Percentiles rank a stretch among this genome's conserved stretches.
These are phyloP conservation scores for Pelobates fuscus DNA, from an alignment of 2,113 vertebrate genomes.

Conservation along the genomic window DNA sequence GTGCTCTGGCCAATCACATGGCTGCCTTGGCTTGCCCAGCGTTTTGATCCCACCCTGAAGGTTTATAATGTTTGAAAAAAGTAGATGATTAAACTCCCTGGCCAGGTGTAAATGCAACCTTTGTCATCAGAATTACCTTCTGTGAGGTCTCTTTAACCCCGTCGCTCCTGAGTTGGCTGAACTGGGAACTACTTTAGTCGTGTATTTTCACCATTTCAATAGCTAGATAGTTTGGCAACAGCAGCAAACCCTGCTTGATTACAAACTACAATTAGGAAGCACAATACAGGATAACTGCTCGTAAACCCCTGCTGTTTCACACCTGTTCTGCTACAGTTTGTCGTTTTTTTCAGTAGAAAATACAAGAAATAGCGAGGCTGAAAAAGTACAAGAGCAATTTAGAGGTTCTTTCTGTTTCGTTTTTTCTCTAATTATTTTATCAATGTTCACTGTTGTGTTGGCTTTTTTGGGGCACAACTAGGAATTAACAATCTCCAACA, in stretches of 20 bases:
- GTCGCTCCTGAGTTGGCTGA: conserved; percentile 36
- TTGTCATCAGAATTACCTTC: conserved; percentile 81
- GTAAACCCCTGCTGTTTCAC: background rate
- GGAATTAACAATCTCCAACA: too few species aligned
- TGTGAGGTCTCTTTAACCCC: conserved; percentile 49
- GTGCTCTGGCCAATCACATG: conserved; percentile 24
- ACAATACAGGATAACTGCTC: background rate
- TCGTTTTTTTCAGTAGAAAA: background rate
- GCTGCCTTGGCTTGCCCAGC: conserved; percentile 30
- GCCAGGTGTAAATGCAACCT: conserved; percentile 99
- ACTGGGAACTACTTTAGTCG: background rate
- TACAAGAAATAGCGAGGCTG: background rate
- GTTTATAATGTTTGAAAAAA: conserved; percentile 85
- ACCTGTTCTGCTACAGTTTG: background rate
- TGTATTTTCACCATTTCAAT: background rate
- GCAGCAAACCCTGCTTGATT: background rate
- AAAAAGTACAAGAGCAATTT: too few species aligned
- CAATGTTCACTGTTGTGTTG: too few species aligned
- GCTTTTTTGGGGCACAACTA: too few species aligned
- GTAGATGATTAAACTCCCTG: conserved; percentile 97
- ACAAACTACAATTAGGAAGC: background rate
- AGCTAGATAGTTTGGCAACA: background rate
- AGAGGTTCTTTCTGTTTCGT: too few species aligned
- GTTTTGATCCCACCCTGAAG: conserved; percentile 42
- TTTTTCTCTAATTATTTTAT: too few species aligned